Evolutionary conservation across 2,797 vertebrate species (phyloP).

Genomic region (Coendou prehensilis): DNA sequence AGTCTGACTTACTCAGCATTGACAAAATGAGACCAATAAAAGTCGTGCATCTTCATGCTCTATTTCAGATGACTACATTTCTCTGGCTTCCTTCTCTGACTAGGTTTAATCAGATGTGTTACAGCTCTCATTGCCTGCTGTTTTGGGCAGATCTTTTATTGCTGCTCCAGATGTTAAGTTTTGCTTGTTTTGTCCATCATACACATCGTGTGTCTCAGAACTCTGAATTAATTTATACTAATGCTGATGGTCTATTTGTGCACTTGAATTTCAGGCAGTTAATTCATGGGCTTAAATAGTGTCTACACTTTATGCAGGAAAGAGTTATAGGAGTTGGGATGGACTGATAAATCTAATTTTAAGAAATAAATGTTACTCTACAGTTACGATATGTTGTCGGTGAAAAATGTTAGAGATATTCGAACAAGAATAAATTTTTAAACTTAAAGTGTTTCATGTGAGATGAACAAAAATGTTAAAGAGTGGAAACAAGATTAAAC

Average conservation of each 20-base stretch:
- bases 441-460: neutral
- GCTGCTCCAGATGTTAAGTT: conserved; percentile 64
- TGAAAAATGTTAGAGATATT: neutral
- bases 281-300: neutral
- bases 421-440: neutral
- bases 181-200: conserved; percentile 31
- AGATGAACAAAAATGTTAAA: neutral
- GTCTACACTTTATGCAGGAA: neutral
- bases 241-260: neutral
- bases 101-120: conserved; percentile 86
- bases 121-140: conserved; percentile 75
- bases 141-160: conserved; percentile 71
- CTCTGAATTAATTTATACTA: neutral
- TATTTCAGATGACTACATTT: conserved; percentile 87
- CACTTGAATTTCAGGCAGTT: neutral
- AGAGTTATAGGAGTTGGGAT: neutral
- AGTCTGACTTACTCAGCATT: conserved; percentile 86
- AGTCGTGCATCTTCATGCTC: conserved; percentile 87
- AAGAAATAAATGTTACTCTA: neutral
- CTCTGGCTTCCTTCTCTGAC: conserved; percentile 63
- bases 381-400: neutral
- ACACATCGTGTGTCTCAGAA: neutral
- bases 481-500: neutral
- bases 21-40: conserved; percentile 84
- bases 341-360: neutral